phyloP scores from a whole-genome alignment of 1,140 invertebrate species.

The Megalonaias nervosa region DNA sequence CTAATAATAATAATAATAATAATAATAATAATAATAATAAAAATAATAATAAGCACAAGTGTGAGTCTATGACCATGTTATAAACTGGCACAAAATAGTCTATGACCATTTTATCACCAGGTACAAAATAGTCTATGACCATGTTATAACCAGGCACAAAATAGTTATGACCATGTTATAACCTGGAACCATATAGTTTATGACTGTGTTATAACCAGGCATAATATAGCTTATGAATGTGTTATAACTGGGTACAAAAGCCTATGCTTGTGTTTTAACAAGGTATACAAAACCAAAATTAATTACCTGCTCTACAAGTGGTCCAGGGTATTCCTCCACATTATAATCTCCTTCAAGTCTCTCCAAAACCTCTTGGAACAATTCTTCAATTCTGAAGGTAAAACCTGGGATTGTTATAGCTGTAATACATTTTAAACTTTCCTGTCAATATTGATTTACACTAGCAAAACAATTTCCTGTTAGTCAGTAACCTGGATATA shows the following conservation, averaged over 20 bases:
- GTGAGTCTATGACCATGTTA: neutral
- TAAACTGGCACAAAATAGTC: no score
- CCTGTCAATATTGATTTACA: neutral
- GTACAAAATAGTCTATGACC: no score
- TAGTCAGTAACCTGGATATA: neutral
- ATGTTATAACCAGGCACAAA: no score
- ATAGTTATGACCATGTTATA: no score
- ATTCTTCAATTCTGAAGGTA: conserved; percentile 53
- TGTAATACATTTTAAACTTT: neutral
- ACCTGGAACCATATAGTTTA: no score
- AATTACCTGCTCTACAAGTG: conserved; percentile 55
- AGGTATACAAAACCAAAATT: no score
- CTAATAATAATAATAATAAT: neutral
- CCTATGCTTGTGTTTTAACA: no score
- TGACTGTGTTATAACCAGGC: no score
- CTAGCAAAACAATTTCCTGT: neutral
- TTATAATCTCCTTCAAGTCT: conserved; percentile 64
- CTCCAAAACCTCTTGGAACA: conserved; percentile 55
- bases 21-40: neutral
- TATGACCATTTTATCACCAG: no score
- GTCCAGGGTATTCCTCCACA: conserved; percentile 43
- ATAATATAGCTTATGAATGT: no score
- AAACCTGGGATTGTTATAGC: neutral
- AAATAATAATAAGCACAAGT: neutral
- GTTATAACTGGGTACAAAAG: no score